These are phyloP conservation scores for Thymelicus acteon DNA, from an alignment of 2,888 invertebrate genomes.

Conservation along the genomic window DNA sequence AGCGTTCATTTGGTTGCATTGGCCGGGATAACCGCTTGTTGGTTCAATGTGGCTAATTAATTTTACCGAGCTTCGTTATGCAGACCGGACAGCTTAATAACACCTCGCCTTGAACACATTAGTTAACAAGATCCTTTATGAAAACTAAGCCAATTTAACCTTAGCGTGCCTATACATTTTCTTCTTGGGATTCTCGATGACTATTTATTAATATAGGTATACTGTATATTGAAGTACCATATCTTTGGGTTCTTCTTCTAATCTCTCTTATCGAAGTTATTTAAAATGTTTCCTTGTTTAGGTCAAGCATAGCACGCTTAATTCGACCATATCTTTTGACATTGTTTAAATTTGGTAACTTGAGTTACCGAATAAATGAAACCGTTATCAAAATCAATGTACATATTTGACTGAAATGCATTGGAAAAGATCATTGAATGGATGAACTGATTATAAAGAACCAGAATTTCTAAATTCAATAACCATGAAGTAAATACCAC, in stretches of 20 bases:
- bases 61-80: constrained; percentile 66
- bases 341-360: too few relatives aligned
- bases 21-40: constrained; percentile 71
- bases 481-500: background rate
- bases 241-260: too few relatives aligned
- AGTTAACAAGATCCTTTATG: constrained; percentile 34
- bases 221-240: too few relatives aligned
- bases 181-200: background rate
- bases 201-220: background rate
- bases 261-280: too few relatives aligned
- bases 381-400: too few relatives aligned
- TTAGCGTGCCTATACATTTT: constrained; percentile 7
- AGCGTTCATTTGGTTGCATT: constrained; percentile 68
- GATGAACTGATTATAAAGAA: background rate
- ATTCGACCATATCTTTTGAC: too few relatives aligned
- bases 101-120: constrained; percentile 39
- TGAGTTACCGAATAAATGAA: too few relatives aligned
- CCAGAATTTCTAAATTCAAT: background rate
- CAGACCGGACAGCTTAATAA: constrained; percentile 47
- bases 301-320: too few relatives aligned
- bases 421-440: too few relatives aligned
- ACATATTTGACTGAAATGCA: too few relatives aligned
- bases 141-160: constrained; percentile 18
- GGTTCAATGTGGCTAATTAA: constrained; percentile 73
- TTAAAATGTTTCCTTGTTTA: too few relatives aligned